Base-by-base conservation (phyloP, 1,140 invertebrate genomes). In the Diabrotica undecimpunctata region DNA sequence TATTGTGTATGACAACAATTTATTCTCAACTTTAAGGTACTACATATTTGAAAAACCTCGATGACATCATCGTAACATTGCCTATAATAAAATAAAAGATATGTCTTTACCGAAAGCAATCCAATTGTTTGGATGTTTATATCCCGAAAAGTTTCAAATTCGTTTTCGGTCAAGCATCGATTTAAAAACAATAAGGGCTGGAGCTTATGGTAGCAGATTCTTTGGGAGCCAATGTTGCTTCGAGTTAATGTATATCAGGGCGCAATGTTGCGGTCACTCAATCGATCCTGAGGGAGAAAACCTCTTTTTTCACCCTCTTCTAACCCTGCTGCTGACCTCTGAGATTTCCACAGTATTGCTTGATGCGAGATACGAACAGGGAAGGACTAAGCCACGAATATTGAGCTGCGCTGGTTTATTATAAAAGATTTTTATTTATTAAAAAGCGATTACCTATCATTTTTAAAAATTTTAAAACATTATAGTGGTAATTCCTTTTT, bases 231-330 rank as follows among this genome's bases (percentile, higher is more conserved):
- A 69, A 69, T 69, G 65, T 66, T 58, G 64, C 61, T 58, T 64
- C 53, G 61, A 69, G 67, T 69, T 69, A 69, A 64, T 64, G 64
- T 61, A 64, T 66, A 69, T 69, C 67, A 69, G 58, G 57, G 64
- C 39, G 54, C 61, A 61, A 69, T 69, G 61, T 66, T 54, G 61
- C 13, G 57, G 67, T 54, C 37, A 62, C 59, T 57, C 64, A 66
- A 69, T 69, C 67, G 67, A 66, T 69, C 67, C 67, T 63, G 41
- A 46, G 67, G 64, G 67, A 66, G 41, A 56, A 57, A 38, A 53
- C 50, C 54, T 65, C 64, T 66, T 64, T 64, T 64, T 59, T 55
- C 61, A 41, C 62, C 39, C 41, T 59, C 60, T 58, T 65, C 59
- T 46, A 51, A 36, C 59, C 59, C 41, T 51, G 41, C 41, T 51